phyloP scores from a whole-genome alignment of 1,140 invertebrate genomes.

The Solenopsis invicta region DNA sequence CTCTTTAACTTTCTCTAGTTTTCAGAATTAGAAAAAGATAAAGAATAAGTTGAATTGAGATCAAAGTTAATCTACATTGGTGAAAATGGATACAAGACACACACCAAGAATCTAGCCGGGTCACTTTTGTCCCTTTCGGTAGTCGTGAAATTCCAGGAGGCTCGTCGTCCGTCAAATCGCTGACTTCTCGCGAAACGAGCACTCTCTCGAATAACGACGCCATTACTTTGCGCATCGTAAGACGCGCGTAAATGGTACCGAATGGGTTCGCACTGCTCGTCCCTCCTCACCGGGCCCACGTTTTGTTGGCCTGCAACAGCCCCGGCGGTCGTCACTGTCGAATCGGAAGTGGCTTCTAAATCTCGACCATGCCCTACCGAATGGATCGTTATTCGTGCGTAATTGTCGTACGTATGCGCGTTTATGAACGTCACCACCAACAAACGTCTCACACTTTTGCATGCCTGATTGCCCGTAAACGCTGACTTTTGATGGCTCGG shows the following conservation, averaged over 20 bases:
- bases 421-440: slow-evolving; percentile 22
- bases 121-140: slow-evolving; percentile 12
- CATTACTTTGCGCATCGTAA: slow-evolving; percentile 60
- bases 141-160: slow-evolving; percentile 23
- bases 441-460: background rate
- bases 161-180: slow-evolving; percentile 48
- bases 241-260: slow-evolving; percentile 47
- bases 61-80: no score
- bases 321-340: slow-evolving; percentile 56
- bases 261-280: slow-evolving; percentile 19
- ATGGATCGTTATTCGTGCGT: slow-evolving; percentile 61
- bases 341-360: slow-evolving; percentile 63
- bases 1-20: no score
- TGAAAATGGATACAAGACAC: background rate
- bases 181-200: slow-evolving; percentile 43
- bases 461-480: slow-evolving; percentile 32
- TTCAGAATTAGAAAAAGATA: no score
- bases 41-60: no score
- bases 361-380: slow-evolving; percentile 36
- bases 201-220: slow-evolving; percentile 43
- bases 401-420: slow-evolving; percentile 44
- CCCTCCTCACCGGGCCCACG: background rate
- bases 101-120: background rate
- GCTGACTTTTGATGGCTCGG: slow-evolving; percentile 6
- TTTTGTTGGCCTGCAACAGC: background rate